phyloP scores from a whole-genome alignment of 1,140 invertebrate genomes.

The Trypoxylus dichotomus region DNA sequence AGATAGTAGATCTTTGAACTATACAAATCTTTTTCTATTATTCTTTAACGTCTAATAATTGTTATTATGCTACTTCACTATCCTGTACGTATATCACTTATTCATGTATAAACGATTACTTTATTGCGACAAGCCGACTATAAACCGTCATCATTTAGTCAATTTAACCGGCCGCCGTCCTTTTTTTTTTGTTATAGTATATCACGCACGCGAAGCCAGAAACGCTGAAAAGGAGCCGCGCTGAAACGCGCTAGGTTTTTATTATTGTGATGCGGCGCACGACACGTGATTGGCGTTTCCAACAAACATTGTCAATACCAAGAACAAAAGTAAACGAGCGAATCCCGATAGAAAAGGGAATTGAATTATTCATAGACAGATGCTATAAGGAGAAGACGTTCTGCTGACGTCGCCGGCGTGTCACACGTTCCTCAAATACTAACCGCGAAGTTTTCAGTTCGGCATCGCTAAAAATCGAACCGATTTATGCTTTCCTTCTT shows the following conservation, averaged over 20 bases:
- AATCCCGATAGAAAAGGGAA: constrained; percentile 21
- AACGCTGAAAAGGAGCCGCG: constrained; percentile 10
- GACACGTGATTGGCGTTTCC: constrained; percentile 22
- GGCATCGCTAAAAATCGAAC: constrained; percentile 1
- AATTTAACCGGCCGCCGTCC: neutral
- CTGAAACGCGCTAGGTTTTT: constrained; percentile 7
- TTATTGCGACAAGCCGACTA: neutral
- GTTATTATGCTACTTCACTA: neutral
- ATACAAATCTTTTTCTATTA: no score
- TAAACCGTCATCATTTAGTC: neutral
- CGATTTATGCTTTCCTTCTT: neutral
- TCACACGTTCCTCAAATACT: constrained; percentile 22
- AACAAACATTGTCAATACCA: constrained; percentile 22
- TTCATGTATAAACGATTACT: neutral
- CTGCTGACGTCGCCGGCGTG: constrained; percentile 11
- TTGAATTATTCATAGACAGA: constrained; percentile 24
- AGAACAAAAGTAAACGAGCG: constrained; percentile 23
- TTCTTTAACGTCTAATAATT: neutral
- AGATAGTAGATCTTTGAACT: no score
- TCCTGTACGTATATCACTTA: neutral
- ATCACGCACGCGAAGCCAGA: neutral
- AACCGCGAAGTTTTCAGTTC: constrained; percentile 7
- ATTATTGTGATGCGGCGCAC: constrained; percentile 15
- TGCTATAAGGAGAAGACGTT: constrained; percentile 23
- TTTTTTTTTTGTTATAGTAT: neutral